A percentile compares a stretch with the other conserved stretches of the same genome.
Evolutionary conservation across 2,888 invertebrate species (phyloP).

Genomic region (Andrena flavipes): DNA sequence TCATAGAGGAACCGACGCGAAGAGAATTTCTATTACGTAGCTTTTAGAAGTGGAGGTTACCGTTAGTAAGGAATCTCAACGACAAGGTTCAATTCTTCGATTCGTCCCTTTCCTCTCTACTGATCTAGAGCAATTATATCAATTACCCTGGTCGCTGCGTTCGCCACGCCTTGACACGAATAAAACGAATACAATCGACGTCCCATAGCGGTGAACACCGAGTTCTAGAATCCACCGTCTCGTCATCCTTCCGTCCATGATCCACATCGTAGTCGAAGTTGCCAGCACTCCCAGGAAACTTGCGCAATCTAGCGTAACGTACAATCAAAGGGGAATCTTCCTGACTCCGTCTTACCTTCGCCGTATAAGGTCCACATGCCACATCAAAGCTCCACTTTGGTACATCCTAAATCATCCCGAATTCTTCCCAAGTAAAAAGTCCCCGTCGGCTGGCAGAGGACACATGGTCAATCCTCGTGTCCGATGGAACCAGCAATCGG

Average conservation of each 20-base stretch:
- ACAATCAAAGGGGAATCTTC: neutral
- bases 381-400: neutral
- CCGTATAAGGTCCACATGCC: neutral
- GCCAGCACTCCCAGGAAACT: neutral
- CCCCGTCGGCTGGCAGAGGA: neutral
- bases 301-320: neutral
- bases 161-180: constrained; percentile 60
- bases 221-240: constrained; percentile 38
- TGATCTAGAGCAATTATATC: constrained; percentile 15
- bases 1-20: neutral
- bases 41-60: neutral
- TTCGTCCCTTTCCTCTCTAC: neutral
- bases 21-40: neutral
- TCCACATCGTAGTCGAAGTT: constrained; percentile 43
- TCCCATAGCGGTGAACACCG: neutral
- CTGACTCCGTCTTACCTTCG: neutral
- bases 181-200: constrained; percentile 15
- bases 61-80: neutral
- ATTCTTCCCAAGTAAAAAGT: neutral
- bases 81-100: neutral
- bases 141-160: constrained; percentile 24
- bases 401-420: neutral
- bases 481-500: neutral
- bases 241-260: constrained; percentile 54
- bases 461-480: neutral